These are phyloP conservation scores for Toxotes jaculatrix DNA, from an alignment of 2,113 vertebrate species.

Conservation along the genomic window DNA sequence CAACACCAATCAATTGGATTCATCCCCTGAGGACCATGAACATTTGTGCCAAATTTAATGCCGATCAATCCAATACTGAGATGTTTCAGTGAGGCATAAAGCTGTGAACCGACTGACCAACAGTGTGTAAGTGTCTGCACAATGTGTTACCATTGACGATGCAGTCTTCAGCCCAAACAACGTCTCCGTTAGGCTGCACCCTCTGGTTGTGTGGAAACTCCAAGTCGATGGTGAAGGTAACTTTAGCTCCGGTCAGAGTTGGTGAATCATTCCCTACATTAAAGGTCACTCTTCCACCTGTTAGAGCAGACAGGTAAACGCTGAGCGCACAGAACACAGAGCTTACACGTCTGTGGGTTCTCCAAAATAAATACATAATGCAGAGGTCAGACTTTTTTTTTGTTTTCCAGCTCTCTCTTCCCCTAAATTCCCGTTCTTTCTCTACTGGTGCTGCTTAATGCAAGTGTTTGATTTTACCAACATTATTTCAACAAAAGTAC, in stretches of 20 bases:
- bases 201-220: slow-evolving; percentile 88
- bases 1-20: not conserved
- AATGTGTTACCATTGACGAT: slow-evolving; percentile 85
- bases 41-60: not conserved
- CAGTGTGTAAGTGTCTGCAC: not conserved
- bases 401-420: too few relatives aligned
- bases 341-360: too few relatives aligned
- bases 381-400: too few relatives aligned
- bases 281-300: slow-evolving; percentile 89
- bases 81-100: not conserved
- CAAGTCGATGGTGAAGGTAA: slow-evolving; percentile 89
- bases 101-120: too few relatives aligned
- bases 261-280: slow-evolving; percentile 91
- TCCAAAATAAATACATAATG: too few relatives aligned
- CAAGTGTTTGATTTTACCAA: not conserved
- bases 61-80: not conserved
- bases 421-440: too few relatives aligned
- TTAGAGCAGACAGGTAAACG: not conserved
- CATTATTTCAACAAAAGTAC: slow-evolving; percentile 62
- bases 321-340: too few relatives aligned
- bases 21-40: not conserved
- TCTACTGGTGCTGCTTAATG: too few relatives aligned
- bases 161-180: slow-evolving; percentile 88
- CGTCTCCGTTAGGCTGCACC: slow-evolving; percentile 83
- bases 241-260: slow-evolving; percentile 88